Base-by-base conservation (phyloP, 1,140 invertebrate genomes). In the Archivesica marissinica region DNA sequence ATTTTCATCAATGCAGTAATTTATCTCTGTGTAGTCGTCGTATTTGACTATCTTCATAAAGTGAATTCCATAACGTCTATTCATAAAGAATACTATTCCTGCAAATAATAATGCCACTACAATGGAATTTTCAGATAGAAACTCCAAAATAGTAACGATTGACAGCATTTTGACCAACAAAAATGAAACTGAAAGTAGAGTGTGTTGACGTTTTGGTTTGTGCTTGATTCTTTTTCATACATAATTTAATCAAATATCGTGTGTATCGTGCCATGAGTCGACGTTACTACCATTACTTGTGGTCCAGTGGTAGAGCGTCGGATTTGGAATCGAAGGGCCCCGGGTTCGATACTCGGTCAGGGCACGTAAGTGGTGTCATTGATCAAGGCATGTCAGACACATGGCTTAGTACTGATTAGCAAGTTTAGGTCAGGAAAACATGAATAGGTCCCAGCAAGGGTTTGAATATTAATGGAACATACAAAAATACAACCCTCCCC, bases 1-100 rank as follows among this genome's bases (percentile, higher is more conserved):
- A 38, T 86, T 86, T 13, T 88, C 80, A 50, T 85, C 88, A 39
- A 33, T 75, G 68, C 90, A 91, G 3, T 54, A 47, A 17, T 81
- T 72, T 33, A 20, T 41, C 7, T 77, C 74, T 28, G 68, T 28
- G n/a, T 64, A 23, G 3, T 41, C 13, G n/a, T 28, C 23, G 2
- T 2, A 13, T 1, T 56, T 52, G 11, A 59, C 56, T 77, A 39
- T 66, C 30, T 39, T 68, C 79, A 81, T 81, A 15, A 81, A 70
- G 17, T 47, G 13, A 28, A 81, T 13, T 15, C 66, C 52, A 72
- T 30, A 72, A 47, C 38, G 68, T 72, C 59, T 47, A 23, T 35
- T 38, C 0, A 81, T n/a, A n/a, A 2, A 56, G 2, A 28, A 38
- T n/a, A 76, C 28, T 6, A 39, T 1, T 25, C 2, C 33, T 15